A percentile compares a stretch with the other conserved stretches of the same genome.
phyloP scores from a whole-genome alignment of 1,140 invertebrate species.

The Zaprionus inermis region DNA sequence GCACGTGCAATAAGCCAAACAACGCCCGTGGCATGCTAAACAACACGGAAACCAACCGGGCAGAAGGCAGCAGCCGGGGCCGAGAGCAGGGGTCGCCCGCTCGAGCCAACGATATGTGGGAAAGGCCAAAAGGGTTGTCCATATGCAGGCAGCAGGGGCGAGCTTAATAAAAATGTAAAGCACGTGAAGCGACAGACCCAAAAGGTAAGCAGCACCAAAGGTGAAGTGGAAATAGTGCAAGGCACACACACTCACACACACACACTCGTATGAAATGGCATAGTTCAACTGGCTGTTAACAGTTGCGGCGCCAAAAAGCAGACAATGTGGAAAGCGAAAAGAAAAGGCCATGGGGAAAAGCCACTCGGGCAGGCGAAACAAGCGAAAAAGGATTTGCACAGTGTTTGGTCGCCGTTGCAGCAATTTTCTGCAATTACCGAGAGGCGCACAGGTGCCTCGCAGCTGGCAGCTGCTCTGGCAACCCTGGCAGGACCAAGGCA shows the following conservation, averaged over 20 bases:
- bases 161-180: constrained; percentile 83
- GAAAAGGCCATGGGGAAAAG: constrained; percentile 26
- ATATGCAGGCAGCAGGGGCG: constrained; percentile 12
- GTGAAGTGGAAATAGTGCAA: constrained; percentile 74
- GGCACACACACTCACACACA: constrained; percentile 1
- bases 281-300: constrained; percentile 83
- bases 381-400: constrained; percentile 77
- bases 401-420: constrained; percentile 80
- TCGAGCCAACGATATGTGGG: constrained; percentile 13
- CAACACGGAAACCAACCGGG: constrained; percentile 48
- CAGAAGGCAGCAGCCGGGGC: not conserved
- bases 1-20: constrained; percentile 82
- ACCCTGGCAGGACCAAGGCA: constrained; percentile 47
- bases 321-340: constrained; percentile 38
- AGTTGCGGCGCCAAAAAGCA: constrained; percentile 74
- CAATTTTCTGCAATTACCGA: constrained; percentile 83
- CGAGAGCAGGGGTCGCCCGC: not conserved
- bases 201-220: constrained; percentile 52
- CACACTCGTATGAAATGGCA: constrained; percentile 71
- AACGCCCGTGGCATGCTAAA: constrained; percentile 80
- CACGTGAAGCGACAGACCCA: constrained; percentile 56
- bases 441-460: constrained; percentile 59
- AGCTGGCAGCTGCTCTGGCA: constrained; percentile 18
- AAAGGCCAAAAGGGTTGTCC: constrained; percentile 59
- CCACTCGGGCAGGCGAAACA: constrained; percentile 6